A percentile compares a stretch with the other conserved stretches of the same genome.
phyloP scores from a whole-genome alignment of 1,140 invertebrate genomes.

The Danaus melanippus region DNA sequence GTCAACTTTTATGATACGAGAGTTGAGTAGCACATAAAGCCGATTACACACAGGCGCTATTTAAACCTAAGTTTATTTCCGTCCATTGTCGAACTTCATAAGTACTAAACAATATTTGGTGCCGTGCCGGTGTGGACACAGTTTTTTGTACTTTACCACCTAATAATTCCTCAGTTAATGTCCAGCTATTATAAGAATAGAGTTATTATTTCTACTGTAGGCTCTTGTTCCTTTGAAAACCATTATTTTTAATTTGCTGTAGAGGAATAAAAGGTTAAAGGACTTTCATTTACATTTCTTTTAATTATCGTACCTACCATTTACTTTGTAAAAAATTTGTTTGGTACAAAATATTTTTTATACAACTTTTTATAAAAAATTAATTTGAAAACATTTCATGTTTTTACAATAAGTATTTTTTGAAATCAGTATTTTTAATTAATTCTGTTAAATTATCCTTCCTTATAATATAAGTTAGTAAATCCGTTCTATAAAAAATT shows the following conservation, averaged over 20 bases:
- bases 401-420: no score
- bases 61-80: conserved; percentile 41
- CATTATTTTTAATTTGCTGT: conserved; percentile 20
- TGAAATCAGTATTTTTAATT: no score
- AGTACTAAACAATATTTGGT: conserved; percentile 35
- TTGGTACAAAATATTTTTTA: no score
- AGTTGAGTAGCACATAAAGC: conserved; percentile 48
- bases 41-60: conserved; percentile 56
- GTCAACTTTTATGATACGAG: conserved; percentile 21
- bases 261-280: conserved; percentile 11
- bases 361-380: no score
- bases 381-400: no score
- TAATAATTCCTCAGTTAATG: conserved; percentile 21
- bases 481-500: no score
- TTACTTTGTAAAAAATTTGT: conserved; percentile 6
- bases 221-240: conserved; percentile 13
- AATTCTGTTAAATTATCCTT: no score
- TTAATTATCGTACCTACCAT: conserved; percentile 8
- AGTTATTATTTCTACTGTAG: conserved; percentile 16
- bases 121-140: conserved; percentile 21
- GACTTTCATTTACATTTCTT: conserved; percentile 15
- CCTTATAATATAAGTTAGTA: no score
- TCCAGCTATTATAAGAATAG: conserved; percentile 18
- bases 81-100: conserved; percentile 38
- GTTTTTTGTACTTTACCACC: conserved; percentile 27